A percentile compares a stretch with the other conserved stretches of the same genome.
phyloP scores from a whole-genome alignment of 2,113 vertebrate genomes.

The Capricornis sumatraensis region DNA sequence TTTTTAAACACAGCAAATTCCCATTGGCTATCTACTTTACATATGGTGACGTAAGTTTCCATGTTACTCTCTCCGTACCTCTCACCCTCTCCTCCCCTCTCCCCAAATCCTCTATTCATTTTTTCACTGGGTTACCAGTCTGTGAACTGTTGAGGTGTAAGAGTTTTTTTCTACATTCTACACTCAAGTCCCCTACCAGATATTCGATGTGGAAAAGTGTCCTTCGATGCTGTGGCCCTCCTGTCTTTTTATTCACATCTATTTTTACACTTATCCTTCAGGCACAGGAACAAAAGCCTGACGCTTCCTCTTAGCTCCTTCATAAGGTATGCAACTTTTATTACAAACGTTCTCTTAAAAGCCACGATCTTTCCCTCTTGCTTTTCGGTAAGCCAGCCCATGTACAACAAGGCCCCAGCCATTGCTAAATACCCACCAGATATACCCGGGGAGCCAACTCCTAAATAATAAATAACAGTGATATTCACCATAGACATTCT shows the following conservation, averaged over 20 bases:
- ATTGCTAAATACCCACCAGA: neutral
- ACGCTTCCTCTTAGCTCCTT: neutral
- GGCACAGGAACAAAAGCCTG: neutral
- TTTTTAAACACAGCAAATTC: neutral
- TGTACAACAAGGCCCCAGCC: neutral
- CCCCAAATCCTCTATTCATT: neutral
- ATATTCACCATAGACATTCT: neutral
- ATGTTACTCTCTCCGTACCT: neutral
- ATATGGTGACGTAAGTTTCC: neutral
- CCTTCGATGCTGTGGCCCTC: neutral
- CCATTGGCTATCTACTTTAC: neutral
- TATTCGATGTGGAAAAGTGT: neutral
- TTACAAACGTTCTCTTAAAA: neutral
- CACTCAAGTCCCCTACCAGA: neutral
- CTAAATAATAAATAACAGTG: neutral
- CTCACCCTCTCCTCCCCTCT: neutral
- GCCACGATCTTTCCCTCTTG: neutral
- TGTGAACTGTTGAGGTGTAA: neutral
- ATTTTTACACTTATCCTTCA: neutral
- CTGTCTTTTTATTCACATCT: neutral
- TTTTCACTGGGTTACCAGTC: neutral
- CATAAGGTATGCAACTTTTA: neutral
- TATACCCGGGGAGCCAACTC: neutral
- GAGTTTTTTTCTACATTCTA: neutral
- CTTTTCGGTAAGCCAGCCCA: neutral